Conservation (phyloP, 2,888 invertebrate genomes). For the Podabrus alpinus region DNA sequence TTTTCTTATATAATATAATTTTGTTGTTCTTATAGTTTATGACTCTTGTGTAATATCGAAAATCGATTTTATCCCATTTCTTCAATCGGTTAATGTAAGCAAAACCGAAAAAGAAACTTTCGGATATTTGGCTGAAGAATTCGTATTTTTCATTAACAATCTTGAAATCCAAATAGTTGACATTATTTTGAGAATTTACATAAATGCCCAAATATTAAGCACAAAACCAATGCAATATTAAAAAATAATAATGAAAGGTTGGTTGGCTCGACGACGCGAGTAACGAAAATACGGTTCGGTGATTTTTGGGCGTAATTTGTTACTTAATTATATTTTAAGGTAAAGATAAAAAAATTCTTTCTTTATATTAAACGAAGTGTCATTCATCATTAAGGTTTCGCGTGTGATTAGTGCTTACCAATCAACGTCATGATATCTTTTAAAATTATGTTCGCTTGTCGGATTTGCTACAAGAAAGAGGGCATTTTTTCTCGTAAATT, state of each 20-base stretch:
- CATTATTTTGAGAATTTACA: neutral
- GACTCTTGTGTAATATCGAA: too few species aligned
- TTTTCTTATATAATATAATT: too few species aligned
- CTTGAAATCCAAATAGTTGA: neutral
- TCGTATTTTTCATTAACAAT: too few species aligned
- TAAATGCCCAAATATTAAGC: neutral
- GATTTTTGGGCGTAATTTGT: neutral
- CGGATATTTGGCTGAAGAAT: too few species aligned
- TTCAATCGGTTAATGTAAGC: neutral
- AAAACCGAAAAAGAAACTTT: neutral
- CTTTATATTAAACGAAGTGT: slow-evolving; percentile 5
- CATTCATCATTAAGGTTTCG: slow-evolving; percentile 15
- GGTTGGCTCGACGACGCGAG: too few species aligned
- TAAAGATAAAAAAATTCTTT: neutral
- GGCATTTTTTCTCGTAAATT: slow-evolving; percentile 5
- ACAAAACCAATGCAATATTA: neutral
- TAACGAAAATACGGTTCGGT: neutral
- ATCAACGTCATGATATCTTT: slow-evolving; percentile 13
- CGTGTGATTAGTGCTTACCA: slow-evolving; percentile 13
- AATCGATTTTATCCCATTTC: too few species aligned
- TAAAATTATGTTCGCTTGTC: slow-evolving; percentile 5
- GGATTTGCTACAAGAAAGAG: neutral
- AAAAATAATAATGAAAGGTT: neutral
- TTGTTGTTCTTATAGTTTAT: too few species aligned
- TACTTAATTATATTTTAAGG: neutral